Percentiles rank a stretch among this genome's conserved stretches.
phyloP scores from a whole-genome alignment of 2,797 vertebrate genomes.

The Pseudochirops corinnae region DNA sequence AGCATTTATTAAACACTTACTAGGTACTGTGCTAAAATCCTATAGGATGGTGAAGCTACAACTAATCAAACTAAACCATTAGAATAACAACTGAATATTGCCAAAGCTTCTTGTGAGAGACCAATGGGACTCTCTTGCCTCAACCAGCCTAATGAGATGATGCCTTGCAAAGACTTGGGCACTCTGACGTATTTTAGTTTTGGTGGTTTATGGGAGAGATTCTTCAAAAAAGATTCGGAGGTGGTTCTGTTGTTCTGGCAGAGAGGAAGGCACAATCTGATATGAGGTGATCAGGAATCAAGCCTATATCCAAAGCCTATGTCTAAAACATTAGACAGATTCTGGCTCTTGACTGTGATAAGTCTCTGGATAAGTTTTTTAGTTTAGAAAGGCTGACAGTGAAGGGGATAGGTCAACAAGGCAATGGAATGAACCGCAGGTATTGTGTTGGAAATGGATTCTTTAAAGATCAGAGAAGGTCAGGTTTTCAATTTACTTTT shows the following conservation, averaged over 20 bases:
- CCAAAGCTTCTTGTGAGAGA: background rate
- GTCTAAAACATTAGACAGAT: background rate
- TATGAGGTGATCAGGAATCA: background rate
- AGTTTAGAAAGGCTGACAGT: slow-evolving; percentile 20
- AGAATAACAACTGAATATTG: background rate
- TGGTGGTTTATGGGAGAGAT: background rate
- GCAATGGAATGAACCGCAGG: background rate
- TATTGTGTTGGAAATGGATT: slow-evolving; percentile 19
- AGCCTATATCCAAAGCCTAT: background rate
- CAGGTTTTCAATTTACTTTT: slow-evolving; percentile 77
- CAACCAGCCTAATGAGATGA: background rate
- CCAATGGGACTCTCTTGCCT: background rate
- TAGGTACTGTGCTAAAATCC: background rate
- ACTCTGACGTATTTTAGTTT: background rate
- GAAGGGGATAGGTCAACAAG: background rate
- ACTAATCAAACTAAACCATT: background rate
- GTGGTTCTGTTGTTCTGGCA: rapidly evolving
- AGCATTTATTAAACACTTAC: background rate
- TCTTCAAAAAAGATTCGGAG: background rate
- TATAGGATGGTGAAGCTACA: background rate
- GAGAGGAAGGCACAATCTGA: background rate
- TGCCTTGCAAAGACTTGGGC: background rate
- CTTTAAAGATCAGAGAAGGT: slow-evolving; percentile 55
- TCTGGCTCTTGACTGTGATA: background rate
- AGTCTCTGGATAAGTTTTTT: slow-evolving; percentile 10